Conservation (phyloP, 1,140 invertebrate species). For the Arion vulgaris region DNA sequence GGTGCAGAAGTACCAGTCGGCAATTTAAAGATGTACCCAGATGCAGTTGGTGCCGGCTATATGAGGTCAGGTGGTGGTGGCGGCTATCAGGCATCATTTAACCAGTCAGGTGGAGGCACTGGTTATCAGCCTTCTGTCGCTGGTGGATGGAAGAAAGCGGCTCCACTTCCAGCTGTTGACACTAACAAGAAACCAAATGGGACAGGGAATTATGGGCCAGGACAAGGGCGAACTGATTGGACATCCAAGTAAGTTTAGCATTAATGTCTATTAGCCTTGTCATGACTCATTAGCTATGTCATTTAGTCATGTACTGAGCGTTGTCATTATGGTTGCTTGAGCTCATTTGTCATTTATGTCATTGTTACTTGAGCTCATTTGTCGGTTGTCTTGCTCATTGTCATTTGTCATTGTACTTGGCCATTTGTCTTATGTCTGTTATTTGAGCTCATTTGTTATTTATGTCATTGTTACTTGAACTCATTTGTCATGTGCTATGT, state of each 20-base stretch:
- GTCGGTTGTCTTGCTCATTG: no score
- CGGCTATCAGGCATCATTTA: constrained; percentile 15
- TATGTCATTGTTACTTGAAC: no score
- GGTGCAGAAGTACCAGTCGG: not conserved
- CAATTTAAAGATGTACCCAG: not conserved
- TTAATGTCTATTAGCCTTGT: no score
- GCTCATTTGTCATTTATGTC: no score
- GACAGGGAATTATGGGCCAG: constrained; percentile 40
- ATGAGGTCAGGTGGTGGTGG: not conserved
- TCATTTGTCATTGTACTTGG: no score
- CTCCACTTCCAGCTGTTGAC: constrained; percentile 51
- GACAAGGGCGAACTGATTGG: constrained; percentile 62
- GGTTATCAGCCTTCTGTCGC: constrained; percentile 30
- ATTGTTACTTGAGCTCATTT: no score
- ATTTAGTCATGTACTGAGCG: no score
- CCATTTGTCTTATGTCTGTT: no score
- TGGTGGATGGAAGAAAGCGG: constrained; percentile 58
- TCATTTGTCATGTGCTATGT: no score
- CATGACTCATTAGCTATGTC: no score
- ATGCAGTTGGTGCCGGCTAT: not conserved
- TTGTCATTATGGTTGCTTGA: no score
- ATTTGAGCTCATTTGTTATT: no score
- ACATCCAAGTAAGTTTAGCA: constrained; percentile 59
- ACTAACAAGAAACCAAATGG: constrained; percentile 50
- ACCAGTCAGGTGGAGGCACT: not conserved